Conservation (phyloP, 2,797 vertebrate species). For the Clarias laeviceps region DNA sequence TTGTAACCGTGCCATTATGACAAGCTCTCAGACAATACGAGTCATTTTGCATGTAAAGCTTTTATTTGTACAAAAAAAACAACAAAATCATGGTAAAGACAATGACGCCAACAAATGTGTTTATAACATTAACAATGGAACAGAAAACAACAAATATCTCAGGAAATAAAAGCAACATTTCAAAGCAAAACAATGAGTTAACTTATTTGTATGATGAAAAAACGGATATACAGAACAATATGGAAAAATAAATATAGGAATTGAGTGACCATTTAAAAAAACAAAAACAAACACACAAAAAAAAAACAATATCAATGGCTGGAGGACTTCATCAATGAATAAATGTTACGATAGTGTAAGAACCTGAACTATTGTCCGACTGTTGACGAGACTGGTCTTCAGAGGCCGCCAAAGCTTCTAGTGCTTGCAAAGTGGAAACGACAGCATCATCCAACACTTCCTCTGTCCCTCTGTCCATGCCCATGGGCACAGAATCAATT, state of each 20-base stretch:
- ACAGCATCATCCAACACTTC: slow-evolving; percentile 86
- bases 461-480: slow-evolving; percentile 77
- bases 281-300: background rate
- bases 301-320: slow-evolving; percentile 69
- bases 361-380: slow-evolving; percentile 97
- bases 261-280: slow-evolving; percentile 63
- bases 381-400: slow-evolving; percentile 87
- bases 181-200: slow-evolving; percentile 53
- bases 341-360: slow-evolving; percentile 97
- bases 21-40: background rate
- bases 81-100: slow-evolving; percentile 6
- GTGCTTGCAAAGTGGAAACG: slow-evolving; percentile 90
- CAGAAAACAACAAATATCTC: slow-evolving; percentile 57
- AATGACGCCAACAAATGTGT: slow-evolving; percentile 53
- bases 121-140: slow-evolving; percentile 47
- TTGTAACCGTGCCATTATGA: background rate
- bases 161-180: slow-evolving; percentile 55
- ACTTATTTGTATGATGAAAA: slow-evolving; percentile 65
- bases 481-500: slow-evolving; percentile 92
- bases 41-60: slow-evolving; percentile 59
- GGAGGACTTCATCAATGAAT: slow-evolving; percentile 87
- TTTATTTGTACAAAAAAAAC: slow-evolving; percentile 68
- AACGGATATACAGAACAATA: slow-evolving; percentile 64
- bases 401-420: slow-evolving; percentile 92
- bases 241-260: slow-evolving; percentile 63